Percentiles rank a stretch among this genome's conserved stretches.
Evolutionary conservation across 2,113 vertebrate species (phyloP).

Genomic region (Chamaetylas fuelleborni): DNA sequence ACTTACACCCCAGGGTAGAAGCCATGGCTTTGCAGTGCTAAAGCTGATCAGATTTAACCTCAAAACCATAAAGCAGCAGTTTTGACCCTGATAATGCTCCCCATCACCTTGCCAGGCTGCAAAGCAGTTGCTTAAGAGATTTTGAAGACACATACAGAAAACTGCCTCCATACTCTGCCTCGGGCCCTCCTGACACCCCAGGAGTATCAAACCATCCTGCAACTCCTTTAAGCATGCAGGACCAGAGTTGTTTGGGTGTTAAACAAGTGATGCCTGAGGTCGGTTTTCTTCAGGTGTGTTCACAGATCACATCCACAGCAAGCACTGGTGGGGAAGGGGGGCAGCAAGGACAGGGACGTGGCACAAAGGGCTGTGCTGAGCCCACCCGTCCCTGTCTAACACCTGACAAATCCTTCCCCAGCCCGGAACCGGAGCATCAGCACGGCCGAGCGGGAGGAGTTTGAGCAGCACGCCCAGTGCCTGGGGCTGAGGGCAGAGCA

Average conservation of each 20-base stretch:
- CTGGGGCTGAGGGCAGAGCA: not conserved
- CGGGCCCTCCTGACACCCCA: rapidly evolving
- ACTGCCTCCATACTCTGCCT: not conserved
- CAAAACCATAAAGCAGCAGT: not conserved
- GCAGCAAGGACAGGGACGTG: rapidly evolving
- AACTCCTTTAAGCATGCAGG: too few species aligned
- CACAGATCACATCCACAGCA: rapidly evolving
- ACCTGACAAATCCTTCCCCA: not conserved
- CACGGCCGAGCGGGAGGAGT: not conserved
- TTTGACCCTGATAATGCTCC: not conserved
- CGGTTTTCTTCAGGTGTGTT: not conserved
- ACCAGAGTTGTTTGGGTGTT: not conserved
- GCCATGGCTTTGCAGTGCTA: not conserved
- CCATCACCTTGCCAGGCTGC: not conserved
- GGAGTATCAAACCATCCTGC: not conserved
- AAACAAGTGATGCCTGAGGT: rapidly evolving
- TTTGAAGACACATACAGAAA: rapidly evolving
- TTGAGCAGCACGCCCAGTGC: rapidly evolving
- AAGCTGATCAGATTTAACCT: not conserved
- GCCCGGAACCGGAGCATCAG: not conserved
- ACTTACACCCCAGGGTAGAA: not conserved
- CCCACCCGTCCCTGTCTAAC: rapidly evolving
- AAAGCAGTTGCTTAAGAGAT: not conserved
- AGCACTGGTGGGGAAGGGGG: not conserved
- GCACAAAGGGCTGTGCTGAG: not conserved